These are phyloP conservation scores for Eupristina koningsbergeri DNA, from an alignment of 1,140 invertebrate species.

Conservation along the genomic window DNA sequence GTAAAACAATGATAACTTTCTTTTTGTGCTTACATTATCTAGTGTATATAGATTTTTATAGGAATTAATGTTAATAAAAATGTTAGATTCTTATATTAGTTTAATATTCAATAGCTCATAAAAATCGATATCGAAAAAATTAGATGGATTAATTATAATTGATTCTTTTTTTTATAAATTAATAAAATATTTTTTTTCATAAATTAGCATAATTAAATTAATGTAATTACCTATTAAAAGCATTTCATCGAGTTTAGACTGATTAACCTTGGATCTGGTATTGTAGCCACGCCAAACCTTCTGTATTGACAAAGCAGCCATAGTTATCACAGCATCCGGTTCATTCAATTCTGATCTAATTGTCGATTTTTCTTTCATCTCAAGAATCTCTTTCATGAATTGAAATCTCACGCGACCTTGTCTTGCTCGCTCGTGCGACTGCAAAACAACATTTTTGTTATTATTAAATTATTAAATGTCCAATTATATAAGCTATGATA, in stretches of 20 bases:
- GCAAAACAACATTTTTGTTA: background rate
- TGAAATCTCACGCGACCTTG: slow-evolving; percentile 88
- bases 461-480: no score
- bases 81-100: no score
- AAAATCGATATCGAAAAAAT: no score
- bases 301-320: slow-evolving; percentile 85
- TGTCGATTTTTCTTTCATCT: slow-evolving; percentile 80
- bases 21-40: background rate
- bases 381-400: slow-evolving; percentile 91
- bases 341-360: slow-evolving; percentile 75
- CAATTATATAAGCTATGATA: no score
- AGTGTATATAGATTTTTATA: no score
- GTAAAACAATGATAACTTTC: background rate
- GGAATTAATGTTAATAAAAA: no score
- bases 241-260: slow-evolving; percentile 86
- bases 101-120: no score
- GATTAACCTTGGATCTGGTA: slow-evolving; percentile 80
- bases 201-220: background rate
- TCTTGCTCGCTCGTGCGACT: slow-evolving; percentile 89
- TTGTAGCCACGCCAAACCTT: slow-evolving; percentile 87
- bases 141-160: no score
- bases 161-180: no score
- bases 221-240: slow-evolving; percentile 84
- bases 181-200: background rate
- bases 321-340: slow-evolving; percentile 72